Conservation (phyloP, 2,113 vertebrate genomes). For the Turnix velox region DNA sequence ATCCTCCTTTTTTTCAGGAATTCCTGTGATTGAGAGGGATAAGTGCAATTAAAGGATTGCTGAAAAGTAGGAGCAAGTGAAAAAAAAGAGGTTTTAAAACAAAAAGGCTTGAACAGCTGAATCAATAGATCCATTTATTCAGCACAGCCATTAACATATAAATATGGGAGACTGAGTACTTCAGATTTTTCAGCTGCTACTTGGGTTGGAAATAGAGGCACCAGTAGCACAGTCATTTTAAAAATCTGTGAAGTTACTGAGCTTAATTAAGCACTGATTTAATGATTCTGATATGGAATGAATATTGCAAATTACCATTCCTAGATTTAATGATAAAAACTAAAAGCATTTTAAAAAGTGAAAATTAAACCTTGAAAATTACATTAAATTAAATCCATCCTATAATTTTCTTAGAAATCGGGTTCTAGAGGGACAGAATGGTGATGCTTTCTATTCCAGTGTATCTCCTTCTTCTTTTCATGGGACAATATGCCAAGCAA, state of each 20-base stretch:
- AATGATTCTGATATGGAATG: not conserved
- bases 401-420: not conserved
- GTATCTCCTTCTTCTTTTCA: not conserved
- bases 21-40: not conserved
- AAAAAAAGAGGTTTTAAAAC: not conserved
- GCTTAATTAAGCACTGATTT: not conserved
- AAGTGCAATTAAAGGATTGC: not conserved
- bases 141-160: slow-evolving; percentile 22
- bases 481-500: not conserved
- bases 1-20: not conserved
- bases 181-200: slow-evolving; percentile 35
- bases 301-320: not conserved
- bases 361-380: too few relatives aligned
- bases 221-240: not conserved
- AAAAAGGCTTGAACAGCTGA: not conserved
- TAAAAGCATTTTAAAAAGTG: too few relatives aligned
- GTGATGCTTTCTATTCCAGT: not conserved
- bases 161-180: slow-evolving; percentile 11
- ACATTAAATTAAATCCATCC: not conserved
- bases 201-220: slow-evolving; percentile 6
- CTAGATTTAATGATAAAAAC: not conserved
- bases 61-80: not conserved
- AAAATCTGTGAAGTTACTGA: not conserved
- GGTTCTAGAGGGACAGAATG: not conserved
- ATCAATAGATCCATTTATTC: slow-evolving; percentile 16